Base-by-base conservation (phyloP, 1,140 invertebrate species). In the Oncopodura yosiiana region DNA sequence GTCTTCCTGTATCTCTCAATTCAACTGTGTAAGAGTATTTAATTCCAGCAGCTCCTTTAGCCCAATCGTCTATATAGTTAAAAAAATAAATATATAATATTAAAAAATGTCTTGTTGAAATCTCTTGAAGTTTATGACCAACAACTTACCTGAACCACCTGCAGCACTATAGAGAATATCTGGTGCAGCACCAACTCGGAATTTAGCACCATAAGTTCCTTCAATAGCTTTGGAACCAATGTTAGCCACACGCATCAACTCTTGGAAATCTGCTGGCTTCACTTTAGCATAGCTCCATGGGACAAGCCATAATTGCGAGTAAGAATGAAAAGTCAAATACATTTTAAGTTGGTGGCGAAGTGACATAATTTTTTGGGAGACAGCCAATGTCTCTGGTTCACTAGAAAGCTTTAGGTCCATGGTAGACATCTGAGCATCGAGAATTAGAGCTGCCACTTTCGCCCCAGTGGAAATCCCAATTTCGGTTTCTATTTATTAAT, bases 1-100 rank as follows among this genome's bases (percentile, higher is more conserved):
- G 84, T 56, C 77, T 74, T 12, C 91, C 90, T 9, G 78, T 82
- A 55, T 78, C 76, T 18, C 75, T 49, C 24, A 94, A 74, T 73
- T 95, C 92, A 49, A 94, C 73, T 1, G 88, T 87, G 69, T 84
- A 94, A 0, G 87, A 72, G 66, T 94, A 93, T 69, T 90, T 91
- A 55, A 94, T 86, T 44, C 78, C 78, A 21, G 81, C 80, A 38
- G 76, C 69, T 41, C 74, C 66, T 45, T 91, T 90, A 0, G 87
- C 89, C 88, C 88, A 94, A 68, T 94, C 90, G 65, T 91, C 86
- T 0, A 62, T 32, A 48, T 68, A 89, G 3, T 21, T 21, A 34
- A 18, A 16, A 18, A 37, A 24, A 21, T 8, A 11, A 8, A 42
- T 26, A 16, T 37, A 19, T 14, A 21, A 37, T 9, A 6, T 9